phyloP scores from a whole-genome alignment of 2,888 invertebrate genomes.

The Euspilapteryx auroguttella region DNA sequence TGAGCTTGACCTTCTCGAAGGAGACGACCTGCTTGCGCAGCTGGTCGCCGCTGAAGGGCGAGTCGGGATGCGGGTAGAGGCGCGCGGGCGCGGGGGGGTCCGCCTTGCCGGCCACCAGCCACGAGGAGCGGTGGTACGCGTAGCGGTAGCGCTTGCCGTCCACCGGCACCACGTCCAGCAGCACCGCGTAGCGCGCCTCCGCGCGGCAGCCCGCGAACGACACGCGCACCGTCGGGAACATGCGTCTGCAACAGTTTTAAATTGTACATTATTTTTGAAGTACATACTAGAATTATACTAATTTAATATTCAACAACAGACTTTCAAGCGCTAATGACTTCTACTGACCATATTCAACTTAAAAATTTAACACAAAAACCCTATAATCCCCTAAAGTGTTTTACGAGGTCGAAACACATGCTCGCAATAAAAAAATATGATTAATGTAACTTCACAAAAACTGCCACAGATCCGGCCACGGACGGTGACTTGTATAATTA shows the following conservation, averaged over 20 bases:
- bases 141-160: conserved; percentile 96
- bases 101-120: conserved; percentile 98
- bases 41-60: conserved; percentile 93
- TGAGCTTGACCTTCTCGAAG: conserved; percentile 97
- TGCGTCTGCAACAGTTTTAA: conserved; percentile 71
- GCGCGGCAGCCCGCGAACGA: conserved; percentile 85
- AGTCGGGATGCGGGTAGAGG: conserved; percentile 95
- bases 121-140: conserved; percentile 97
- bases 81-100: conserved; percentile 94
- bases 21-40: conserved; percentile 95
- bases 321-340: too few relatives aligned
- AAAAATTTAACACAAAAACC: conserved; percentile 31
- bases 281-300: too few relatives aligned
- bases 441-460: conserved; percentile 55
- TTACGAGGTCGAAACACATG: conserved; percentile 52
- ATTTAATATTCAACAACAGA: too few relatives aligned
- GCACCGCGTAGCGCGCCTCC: conserved; percentile 86
- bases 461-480: conserved; percentile 43
- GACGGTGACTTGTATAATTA: conserved; percentile 58
- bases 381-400: conserved; percentile 45
- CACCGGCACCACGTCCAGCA: conserved; percentile 95
- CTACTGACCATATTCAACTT: too few relatives aligned
- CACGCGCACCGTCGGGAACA: conserved; percentile 97
- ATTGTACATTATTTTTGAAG: too few relatives aligned
- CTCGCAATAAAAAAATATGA: conserved; percentile 54